Evolutionary conservation across 2,797 vertebrate species (phyloP).

Genomic region (Otolemur crassicaudatus): DNA sequence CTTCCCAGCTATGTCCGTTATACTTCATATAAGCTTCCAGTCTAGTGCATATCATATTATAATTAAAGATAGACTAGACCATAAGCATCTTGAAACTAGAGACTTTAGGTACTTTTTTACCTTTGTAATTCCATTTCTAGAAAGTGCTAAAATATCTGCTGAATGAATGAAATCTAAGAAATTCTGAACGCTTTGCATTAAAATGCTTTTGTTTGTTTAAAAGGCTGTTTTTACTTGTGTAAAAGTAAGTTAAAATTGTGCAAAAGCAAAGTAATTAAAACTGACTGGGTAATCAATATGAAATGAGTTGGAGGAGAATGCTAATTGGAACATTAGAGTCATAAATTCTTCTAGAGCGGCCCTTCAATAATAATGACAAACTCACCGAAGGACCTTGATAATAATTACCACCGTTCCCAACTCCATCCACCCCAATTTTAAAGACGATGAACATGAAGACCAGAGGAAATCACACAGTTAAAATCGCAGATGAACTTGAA

Average conservation of each 20-base stretch:
- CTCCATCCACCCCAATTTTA: not conserved
- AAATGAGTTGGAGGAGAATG: conserved; percentile 22
- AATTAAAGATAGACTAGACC: not conserved
- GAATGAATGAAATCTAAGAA: conserved; percentile 13
- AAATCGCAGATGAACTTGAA: not conserved
- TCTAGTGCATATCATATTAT: not conserved
- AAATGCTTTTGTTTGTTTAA: conserved; percentile 3
- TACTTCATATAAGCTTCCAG: not conserved
- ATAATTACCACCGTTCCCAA: not conserved
- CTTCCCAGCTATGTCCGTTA: not conserved
- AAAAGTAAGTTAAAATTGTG: not conserved
- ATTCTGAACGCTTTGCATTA: not conserved
- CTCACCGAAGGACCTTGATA: not conserved
- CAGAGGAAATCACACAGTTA: not conserved
- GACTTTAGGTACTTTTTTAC: not conserved
- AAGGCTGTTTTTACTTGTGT: conserved; percentile 33
- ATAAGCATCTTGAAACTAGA: not conserved
- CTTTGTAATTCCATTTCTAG: conserved; percentile 18
- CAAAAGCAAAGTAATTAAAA: conserved; percentile 55
- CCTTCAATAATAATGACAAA: not conserved
- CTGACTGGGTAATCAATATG: not conserved
- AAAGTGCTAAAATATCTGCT: conserved; percentile 1
- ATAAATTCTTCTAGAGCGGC: not conserved
- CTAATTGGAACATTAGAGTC: not conserved
- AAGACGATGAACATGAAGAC: not conserved